These are phyloP conservation scores for Planococcus citri DNA, from an alignment of 1,140 invertebrate species.

Conservation along the genomic window DNA sequence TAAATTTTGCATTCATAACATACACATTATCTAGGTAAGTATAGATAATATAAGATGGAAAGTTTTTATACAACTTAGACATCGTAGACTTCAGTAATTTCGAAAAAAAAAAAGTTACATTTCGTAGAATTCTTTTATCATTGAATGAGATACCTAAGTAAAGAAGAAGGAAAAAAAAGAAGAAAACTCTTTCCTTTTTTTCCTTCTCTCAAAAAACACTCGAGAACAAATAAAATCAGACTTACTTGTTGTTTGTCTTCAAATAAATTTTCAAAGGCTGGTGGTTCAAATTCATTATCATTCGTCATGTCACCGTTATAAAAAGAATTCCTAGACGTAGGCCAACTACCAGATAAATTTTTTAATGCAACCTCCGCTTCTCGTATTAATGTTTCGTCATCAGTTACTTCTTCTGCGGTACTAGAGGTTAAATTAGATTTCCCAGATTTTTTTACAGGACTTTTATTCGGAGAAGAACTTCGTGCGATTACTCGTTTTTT, in stretches of 20 bases:
- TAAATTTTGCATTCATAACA: too few species aligned
- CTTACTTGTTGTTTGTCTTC: conserved; percentile 47
- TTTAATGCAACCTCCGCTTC: conserved; percentile 75
- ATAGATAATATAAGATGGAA: too few species aligned
- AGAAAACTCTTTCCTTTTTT: neutral
- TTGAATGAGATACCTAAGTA: too few species aligned
- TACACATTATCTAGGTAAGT: too few species aligned
- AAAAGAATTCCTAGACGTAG: conserved; percentile 46
- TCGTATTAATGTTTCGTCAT: conserved; percentile 65
- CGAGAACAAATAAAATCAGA: conserved; percentile 15
- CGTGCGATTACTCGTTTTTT: conserved; percentile 45
- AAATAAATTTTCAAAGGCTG: conserved; percentile 70
- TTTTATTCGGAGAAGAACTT: conserved; percentile 34
- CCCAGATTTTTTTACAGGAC: conserved; percentile 39
- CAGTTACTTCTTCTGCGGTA: conserved; percentile 41
- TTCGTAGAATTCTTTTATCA: too few species aligned
- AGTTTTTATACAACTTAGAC: too few species aligned
- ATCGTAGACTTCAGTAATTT: too few species aligned
- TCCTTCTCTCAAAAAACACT: neutral
- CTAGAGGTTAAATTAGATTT: conserved; percentile 32
- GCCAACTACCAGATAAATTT: conserved; percentile 68
- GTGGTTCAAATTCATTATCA: conserved; percentile 51
- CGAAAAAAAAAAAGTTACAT: too few species aligned
- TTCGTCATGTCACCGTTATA: conserved; percentile 47
- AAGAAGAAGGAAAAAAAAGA: too few species aligned